Conservation (phyloP, 2,113 vertebrate species). For the Glaucidium brasilianum region DNA sequence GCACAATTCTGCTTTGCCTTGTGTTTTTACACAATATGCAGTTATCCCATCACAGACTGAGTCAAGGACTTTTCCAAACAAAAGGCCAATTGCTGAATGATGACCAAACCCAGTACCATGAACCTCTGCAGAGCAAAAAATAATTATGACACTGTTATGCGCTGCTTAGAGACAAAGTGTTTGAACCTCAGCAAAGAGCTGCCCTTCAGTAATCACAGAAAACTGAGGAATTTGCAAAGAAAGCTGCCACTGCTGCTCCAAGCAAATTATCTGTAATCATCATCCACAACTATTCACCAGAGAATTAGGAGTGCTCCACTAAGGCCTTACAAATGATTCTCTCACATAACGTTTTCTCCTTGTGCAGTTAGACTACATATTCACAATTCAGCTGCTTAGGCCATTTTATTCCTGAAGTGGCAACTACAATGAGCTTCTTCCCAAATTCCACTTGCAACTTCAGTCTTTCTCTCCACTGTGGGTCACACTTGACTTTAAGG, state of each 20-base stretch:
- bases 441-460: background rate
- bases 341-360: accelerated
- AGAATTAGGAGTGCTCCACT: background rate
- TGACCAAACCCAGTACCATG: background rate
- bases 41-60: background rate
- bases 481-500: background rate
- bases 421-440: background rate
- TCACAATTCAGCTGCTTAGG: background rate
- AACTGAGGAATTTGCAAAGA: background rate
- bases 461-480: background rate
- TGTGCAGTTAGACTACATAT: background rate
- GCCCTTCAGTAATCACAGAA: background rate
- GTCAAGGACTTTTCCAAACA: background rate
- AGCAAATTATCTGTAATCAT: background rate
- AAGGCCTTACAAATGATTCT: background rate
- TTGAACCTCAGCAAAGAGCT: background rate
- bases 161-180: background rate
- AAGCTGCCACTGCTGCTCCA: background rate
- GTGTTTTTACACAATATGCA: accelerated
- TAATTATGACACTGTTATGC: accelerated
- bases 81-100: background rate
- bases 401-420: background rate
- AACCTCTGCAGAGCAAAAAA: background rate
- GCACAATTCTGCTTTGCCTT: background rate
- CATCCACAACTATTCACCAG: background rate